Evolutionary conservation across 92 coral and sea anemone species (phyloP).

Genomic region (Porites divaricata): DNA sequence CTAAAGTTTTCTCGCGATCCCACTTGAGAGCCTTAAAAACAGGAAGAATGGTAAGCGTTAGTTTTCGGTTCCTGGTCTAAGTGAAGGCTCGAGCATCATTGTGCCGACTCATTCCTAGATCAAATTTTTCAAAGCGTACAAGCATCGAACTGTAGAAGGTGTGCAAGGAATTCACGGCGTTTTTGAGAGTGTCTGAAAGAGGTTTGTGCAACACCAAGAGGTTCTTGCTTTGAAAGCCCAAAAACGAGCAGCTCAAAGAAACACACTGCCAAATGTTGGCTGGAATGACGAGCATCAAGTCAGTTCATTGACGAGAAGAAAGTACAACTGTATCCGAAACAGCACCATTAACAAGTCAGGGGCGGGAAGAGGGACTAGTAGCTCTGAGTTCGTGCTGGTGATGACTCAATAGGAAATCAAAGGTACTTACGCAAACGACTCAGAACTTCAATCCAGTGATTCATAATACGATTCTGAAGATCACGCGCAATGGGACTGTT

Average conservation of each 20-base stretch:
- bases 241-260: conserved; percentile 7
- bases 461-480: too few species aligned
- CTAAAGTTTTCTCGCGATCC: too few species aligned
- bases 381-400: not conserved
- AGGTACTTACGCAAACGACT: not conserved
- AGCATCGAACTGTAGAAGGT: too few species aligned
- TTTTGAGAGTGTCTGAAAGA: conserved; percentile 9
- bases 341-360: not conserved
- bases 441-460: not conserved
- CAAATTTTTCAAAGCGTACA: too few species aligned
- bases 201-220: conserved; percentile 2
- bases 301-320: not conserved
- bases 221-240: conserved; percentile 10
- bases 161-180: too few species aligned
- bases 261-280: conserved; percentile 7
- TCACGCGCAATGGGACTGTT: too few species aligned
- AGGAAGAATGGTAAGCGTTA: too few species aligned
- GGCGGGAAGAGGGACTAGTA: not conserved
- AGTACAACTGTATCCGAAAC: conserved; percentile 4
- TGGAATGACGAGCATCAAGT: conserved; percentile 16
- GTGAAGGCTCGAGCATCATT: too few species aligned
- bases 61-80: too few species aligned
- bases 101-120: too few species aligned
- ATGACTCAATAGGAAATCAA: not conserved
- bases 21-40: too few species aligned